Base-by-base conservation (phyloP, 2,113 vertebrate genomes). In the Onychostruthus taczanowskii region DNA sequence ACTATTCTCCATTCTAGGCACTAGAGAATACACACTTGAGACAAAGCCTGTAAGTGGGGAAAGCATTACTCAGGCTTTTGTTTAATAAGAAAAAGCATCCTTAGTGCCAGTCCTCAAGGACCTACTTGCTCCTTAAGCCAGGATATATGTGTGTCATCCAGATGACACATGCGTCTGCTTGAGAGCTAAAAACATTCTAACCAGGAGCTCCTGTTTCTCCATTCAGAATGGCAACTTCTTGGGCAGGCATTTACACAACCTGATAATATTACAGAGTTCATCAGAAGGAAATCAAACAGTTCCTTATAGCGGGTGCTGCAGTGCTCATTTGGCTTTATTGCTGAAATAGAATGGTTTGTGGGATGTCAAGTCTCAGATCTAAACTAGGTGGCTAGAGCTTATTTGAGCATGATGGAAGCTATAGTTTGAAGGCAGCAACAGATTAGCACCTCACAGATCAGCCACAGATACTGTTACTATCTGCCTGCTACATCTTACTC, bases 51-150 rank as follows among this genome's bases (percentile, higher is more conserved):
- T 75, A 62, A 79, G 53, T n/a, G 5, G 12, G 44, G 35, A 58
- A 95, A 89, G 58, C 67, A 72, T 76, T 90, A 67, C 22, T 90
- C 55, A 72, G 75, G 47, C 56, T 78, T 92, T 85, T 95, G 61
- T 90, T 95, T 85, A 70, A 49, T 62, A 94, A 70, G 79, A 94
- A 96, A 92, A 43, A 37, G 31, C 79, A 85, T 88, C 79, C 62
- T 75, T 41, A 67, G 39, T 79, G 44, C 33, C 58, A 28, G 53
- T 67, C 39, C 67, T 72, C 70, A 92, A 72, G 79, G 79, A 90
- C 61, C 50, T 41, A 27, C 50, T 78, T 92, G 73, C 69, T 94
- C 43, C 56, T 49, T 63, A 53, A 62, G 10, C 15, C 33, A 87
- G 78, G 62, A 87, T 78, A 78, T 59, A 11, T 50, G 23, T 49